These are phyloP conservation scores for Alexandromys fortis DNA, from an alignment of 2,113 vertebrate species.

Conservation along the genomic window DNA sequence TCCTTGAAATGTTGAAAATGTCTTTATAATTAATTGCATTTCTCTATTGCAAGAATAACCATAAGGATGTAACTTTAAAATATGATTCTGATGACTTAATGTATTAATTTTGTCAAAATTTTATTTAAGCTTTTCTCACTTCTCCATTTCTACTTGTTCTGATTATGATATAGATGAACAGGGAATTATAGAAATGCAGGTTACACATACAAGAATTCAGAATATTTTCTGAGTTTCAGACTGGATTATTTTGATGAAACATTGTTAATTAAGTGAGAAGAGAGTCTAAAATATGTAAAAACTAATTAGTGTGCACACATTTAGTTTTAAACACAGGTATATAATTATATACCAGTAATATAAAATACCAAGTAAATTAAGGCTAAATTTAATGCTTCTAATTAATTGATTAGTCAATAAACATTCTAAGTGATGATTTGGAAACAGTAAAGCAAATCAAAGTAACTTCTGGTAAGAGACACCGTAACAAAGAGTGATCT, in stretches of 20 bases:
- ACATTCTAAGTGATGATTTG: not conserved
- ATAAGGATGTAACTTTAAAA: not conserved
- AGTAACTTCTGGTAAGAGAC: not conserved
- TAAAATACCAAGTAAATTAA: conserved; percentile 41
- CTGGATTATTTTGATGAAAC: not conserved
- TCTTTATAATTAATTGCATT: not conserved
- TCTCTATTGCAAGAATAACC: not conserved
- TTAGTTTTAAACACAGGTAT: conserved; percentile 30
- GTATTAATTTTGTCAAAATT: not conserved
- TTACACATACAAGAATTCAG: not conserved
- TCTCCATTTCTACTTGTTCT: not conserved
- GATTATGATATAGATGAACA: not conserved
- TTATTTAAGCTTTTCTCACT: not conserved
- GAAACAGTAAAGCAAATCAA: not conserved
- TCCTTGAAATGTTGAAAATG: not conserved
- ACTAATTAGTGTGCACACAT: conserved; percentile 9
- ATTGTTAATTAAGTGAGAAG: not conserved
- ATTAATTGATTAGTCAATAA: conserved; percentile 56
- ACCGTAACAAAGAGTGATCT: not conserved
- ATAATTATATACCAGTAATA: conserved; percentile 49
- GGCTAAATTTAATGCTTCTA: conserved; percentile 13
- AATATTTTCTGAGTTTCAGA: not conserved
- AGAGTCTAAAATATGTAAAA: conserved; percentile 40
- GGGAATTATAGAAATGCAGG: no score
- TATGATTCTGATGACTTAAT: not conserved